phyloP scores from a whole-genome alignment of 2,888 invertebrate genomes.

The Lepas anatifera region DNA sequence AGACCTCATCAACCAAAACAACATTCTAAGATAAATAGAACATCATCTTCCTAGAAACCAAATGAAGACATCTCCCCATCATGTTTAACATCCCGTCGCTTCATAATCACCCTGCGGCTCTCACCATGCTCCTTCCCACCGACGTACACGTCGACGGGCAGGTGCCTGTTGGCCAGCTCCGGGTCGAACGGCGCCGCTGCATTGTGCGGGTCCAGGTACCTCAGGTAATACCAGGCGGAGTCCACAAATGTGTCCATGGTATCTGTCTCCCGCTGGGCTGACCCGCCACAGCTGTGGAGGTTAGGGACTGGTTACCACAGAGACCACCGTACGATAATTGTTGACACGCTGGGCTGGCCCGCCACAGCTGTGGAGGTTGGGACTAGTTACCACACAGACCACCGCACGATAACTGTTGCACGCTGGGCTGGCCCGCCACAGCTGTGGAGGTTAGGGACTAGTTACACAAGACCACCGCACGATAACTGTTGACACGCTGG shows the following conservation, averaged over 20 bases:
- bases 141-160: slow-evolving; percentile 90
- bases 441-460: slow-evolving; percentile 22
- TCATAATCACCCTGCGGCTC: too few relatives aligned
- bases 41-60: too few relatives aligned
- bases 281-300: slow-evolving; percentile 33
- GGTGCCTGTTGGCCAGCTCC: slow-evolving; percentile 42
- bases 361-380: too few relatives aligned
- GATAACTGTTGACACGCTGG: too few relatives aligned
- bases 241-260: slow-evolving; percentile 99
- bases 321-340: too few relatives aligned
- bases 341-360: too few relatives aligned
- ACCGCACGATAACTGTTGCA: slow-evolving; percentile 97
- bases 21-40: too few relatives aligned
- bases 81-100: too few relatives aligned
- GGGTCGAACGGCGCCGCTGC: slow-evolving; percentile 51
- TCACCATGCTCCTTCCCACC: slow-evolving; percentile 91
- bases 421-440: slow-evolving; percentile 48
- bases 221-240: slow-evolving; percentile 94
- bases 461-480: too few relatives aligned
- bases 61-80: too few relatives aligned
- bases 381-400: too few relatives aligned
- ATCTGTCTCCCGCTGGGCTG: slow-evolving; percentile 76
- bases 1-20: too few relatives aligned
- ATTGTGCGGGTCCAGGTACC: slow-evolving; percentile 76
- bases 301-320: neutral